phyloP scores from a whole-genome alignment of 2,113 vertebrate species.

The Paradisaea rubra region DNA sequence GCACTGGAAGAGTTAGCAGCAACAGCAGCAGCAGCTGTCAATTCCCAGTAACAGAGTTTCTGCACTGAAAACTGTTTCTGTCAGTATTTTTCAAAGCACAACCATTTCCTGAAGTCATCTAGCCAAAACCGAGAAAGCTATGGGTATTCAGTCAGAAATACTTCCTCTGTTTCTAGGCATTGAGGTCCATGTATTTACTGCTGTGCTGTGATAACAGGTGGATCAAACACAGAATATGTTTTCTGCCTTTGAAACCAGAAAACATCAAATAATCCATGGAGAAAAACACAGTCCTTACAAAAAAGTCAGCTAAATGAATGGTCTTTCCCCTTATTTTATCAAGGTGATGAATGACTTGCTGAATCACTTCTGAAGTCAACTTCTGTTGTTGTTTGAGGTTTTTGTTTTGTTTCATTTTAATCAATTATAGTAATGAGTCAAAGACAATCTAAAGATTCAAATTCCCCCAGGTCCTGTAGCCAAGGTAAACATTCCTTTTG shows the following conservation, averaged over 20 bases:
- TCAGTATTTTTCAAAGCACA: background rate
- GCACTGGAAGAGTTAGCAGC: background rate
- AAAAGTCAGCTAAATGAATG: background rate
- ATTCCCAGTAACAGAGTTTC: background rate
- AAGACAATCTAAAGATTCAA: background rate
- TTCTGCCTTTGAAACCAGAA: background rate
- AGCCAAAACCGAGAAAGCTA: background rate
- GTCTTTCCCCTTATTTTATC: background rate
- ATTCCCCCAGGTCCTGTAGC: background rate
- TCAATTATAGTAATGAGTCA: background rate
- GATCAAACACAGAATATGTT: background rate
- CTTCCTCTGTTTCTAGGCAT: background rate
- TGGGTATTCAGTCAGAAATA: background rate
- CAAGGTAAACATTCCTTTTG: background rate
- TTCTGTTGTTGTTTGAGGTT: background rate
- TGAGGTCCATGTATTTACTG: background rate
- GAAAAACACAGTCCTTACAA: background rate
- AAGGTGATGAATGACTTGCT: background rate
- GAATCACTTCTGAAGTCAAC: background rate
- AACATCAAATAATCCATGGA: background rate
- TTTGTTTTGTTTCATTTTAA: background rate
- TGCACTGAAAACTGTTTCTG: background rate
- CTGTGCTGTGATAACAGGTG: background rate
- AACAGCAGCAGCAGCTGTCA: background rate
- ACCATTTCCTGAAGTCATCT: background rate